phyloP scores from a whole-genome alignment of 2,888 invertebrate species.

The Euzetes globulus region DNA sequence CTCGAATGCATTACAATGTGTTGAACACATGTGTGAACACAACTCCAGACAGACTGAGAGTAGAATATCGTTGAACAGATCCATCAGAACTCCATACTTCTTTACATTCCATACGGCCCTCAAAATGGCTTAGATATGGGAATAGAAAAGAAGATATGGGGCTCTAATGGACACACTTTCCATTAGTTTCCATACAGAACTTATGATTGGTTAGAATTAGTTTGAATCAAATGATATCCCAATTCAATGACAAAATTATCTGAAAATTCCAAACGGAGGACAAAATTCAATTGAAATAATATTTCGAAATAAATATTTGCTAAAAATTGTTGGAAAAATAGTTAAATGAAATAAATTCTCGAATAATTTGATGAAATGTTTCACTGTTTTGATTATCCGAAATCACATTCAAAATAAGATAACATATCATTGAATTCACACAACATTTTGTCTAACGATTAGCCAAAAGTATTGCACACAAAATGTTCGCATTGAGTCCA shows the following conservation, averaged over 20 bases:
- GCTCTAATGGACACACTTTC: slow-evolving; percentile 30
- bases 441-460: not conserved
- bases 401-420: not conserved
- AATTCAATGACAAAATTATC: no score
- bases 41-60: not conserved
- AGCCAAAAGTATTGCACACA: not conserved
- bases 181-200: not conserved
- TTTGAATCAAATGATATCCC: not conserved
- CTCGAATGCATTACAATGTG: not conserved
- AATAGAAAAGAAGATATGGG: slow-evolving; percentile 39
- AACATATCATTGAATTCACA: not conserved
- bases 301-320: no score
- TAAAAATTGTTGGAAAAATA: no score
- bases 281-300: no score
- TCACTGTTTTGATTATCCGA: not conserved
- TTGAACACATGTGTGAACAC: not conserved
- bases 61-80: not conserved
- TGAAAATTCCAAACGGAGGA: no score
- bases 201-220: not conserved
- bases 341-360: no score
- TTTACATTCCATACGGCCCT: slow-evolving; percentile 64
- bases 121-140: slow-evolving; percentile 38
- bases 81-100: slow-evolving; percentile 65
- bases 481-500: not conserved
- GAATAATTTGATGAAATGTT: no score